Evolutionary conservation across 2,113 vertebrate species (phyloP).

Genomic region (Erinaceus europaeus): DNA sequence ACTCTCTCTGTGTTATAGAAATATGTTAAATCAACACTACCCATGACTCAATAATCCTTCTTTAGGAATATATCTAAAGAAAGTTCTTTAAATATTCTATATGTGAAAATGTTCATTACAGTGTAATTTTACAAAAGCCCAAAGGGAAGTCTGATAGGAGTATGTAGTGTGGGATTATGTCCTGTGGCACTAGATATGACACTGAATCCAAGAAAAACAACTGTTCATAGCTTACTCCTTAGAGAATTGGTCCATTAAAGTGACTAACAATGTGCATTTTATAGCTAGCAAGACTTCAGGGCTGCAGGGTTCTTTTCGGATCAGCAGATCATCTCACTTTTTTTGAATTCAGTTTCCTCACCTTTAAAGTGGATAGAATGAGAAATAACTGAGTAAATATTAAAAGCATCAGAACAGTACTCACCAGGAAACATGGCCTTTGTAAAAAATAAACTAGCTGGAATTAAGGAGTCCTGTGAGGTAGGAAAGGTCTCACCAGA

Average conservation of each 20-base stretch:
- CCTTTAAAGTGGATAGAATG: neutral
- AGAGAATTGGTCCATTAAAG: neutral
- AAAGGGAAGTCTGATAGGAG: neutral
- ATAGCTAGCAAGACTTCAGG: neutral
- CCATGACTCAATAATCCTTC: neutral
- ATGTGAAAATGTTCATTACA: neutral
- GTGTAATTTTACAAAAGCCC: neutral
- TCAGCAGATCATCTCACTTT: too few species aligned
- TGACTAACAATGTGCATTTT: too few species aligned
- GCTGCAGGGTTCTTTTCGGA: neutral
- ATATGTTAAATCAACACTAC: neutral
- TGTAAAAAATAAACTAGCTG: neutral
- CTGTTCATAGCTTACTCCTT: neutral
- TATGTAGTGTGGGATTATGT: fast-evolving
- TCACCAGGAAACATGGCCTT: neutral
- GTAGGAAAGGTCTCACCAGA: too few species aligned
- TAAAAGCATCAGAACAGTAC: neutral
- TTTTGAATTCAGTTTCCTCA: neutral
- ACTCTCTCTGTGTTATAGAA: neutral
- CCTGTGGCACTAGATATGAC: fast-evolving
- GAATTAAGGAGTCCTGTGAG: too few species aligned
- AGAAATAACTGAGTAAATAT: neutral
- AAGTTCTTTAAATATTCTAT: neutral
- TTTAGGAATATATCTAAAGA: neutral
- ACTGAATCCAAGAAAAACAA: neutral